A percentile compares a stretch with the other conserved stretches of the same genome.
phyloP scores from a whole-genome alignment of 2,888 invertebrate genomes.

The Azorinus chamasolen region DNA sequence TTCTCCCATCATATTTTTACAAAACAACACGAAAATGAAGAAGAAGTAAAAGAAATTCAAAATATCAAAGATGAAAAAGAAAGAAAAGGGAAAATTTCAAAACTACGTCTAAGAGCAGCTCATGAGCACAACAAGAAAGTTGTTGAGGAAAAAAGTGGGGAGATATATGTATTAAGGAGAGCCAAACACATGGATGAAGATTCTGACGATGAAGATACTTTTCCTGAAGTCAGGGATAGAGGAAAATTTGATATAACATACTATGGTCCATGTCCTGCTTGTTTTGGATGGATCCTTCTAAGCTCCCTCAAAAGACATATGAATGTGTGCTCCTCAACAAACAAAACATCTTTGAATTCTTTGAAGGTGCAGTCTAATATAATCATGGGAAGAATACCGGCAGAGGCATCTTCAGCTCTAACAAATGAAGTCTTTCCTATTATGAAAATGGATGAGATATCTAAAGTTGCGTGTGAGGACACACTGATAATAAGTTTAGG shows the following conservation, averaged over 20 bases:
- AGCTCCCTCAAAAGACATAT: constrained; percentile 33
- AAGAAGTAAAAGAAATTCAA: constrained; percentile 31
- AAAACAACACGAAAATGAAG: constrained; percentile 31
- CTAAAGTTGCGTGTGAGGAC: constrained; percentile 39
- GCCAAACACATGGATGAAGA: constrained; percentile 4
- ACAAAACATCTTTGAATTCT: not conserved
- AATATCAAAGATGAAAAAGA: constrained; percentile 22
- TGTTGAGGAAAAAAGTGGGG: constrained; percentile 34
- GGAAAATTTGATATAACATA: constrained; percentile 17
- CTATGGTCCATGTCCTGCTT: constrained; percentile 57
- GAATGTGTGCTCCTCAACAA: constrained; percentile 12
- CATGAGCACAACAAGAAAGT: constrained; percentile 37
- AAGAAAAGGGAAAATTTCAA: constrained; percentile 28
- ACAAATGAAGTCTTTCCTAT: constrained; percentile 53
- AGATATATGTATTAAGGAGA: constrained; percentile 32
- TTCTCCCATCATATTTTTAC: constrained; percentile 47
- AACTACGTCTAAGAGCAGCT: constrained; percentile 26
- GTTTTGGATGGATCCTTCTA: constrained; percentile 46
- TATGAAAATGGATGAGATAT: constrained; percentile 49
- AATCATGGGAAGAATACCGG: constrained; percentile 25
- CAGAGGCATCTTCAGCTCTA: constrained; percentile 37
- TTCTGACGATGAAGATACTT: constrained; percentile 16
- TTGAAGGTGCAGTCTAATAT: constrained; percentile 48
- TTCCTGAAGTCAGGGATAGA: not conserved
- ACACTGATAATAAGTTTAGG: constrained; percentile 32